Evolutionary conservation across 2,113 vertebrate species (phyloP).

Genomic region (human (Homo sapiens)): DNA sequence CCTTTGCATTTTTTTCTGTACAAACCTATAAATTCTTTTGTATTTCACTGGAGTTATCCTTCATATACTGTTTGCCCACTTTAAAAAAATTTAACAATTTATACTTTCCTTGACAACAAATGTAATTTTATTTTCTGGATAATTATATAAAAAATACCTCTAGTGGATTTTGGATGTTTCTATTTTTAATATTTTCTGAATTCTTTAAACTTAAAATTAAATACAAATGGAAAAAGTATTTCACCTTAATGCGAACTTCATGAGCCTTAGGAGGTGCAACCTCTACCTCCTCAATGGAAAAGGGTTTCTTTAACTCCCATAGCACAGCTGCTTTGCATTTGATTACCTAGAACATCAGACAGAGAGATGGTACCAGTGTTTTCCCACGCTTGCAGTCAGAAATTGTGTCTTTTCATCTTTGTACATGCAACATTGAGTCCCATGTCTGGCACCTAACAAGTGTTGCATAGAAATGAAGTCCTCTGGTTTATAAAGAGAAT

Average conservation of each 20-base stretch:
- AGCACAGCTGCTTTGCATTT: conserved; percentile 81
- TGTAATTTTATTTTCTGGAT: neutral
- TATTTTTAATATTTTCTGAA: neutral
- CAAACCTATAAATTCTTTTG: neutral
- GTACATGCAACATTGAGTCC: neutral
- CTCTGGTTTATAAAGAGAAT: neutral
- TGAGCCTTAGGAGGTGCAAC: conserved; percentile 86
- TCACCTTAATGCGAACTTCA: conserved; percentile 90
- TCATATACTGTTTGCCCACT: neutral
- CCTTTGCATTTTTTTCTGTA: neutral
- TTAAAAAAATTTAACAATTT: neutral
- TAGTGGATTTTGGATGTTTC: neutral
- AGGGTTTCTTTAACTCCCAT: conserved; percentile 84
- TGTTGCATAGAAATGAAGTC: neutral
- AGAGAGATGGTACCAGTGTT: neutral
- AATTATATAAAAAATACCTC: neutral
- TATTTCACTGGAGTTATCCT: neutral
- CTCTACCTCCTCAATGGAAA: conserved; percentile 89
- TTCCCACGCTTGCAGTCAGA: neutral
- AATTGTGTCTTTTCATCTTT: neutral
- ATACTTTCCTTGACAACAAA: neutral
- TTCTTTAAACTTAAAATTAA: neutral
- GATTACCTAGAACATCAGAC: conserved; percentile 66
- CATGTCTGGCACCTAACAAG: neutral
- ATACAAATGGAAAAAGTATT: neutral